Evolutionary conservation across 1,140 invertebrate species (phyloP).

Genomic region (Scylla paramamosain): DNA sequence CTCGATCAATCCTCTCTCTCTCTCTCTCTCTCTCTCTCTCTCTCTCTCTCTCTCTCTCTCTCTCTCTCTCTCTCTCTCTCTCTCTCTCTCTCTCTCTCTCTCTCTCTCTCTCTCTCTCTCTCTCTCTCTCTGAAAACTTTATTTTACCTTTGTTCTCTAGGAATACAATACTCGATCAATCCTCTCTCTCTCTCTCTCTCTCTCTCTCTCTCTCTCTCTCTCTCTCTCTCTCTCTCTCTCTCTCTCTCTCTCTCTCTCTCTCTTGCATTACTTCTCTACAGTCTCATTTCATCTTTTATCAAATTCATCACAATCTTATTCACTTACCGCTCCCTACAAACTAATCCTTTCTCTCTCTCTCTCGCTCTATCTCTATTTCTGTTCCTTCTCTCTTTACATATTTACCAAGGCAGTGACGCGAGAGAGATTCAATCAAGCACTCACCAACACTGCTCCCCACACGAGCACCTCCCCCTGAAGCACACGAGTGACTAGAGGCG

Average conservation of each 20-base stretch:
- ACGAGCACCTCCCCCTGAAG: too few species aligned
- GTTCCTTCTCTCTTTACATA: not conserved
- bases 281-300: not conserved
- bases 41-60: not conserved
- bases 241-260: not conserved
- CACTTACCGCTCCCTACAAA: not conserved
- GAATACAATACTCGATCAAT: too few species aligned
- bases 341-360: not conserved
- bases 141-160: too few species aligned
- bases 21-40: not conserved
- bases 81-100: not conserved
- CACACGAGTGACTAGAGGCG: too few species aligned
- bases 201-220: not conserved
- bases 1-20: not conserved
- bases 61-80: too few species aligned
- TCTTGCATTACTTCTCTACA: not conserved
- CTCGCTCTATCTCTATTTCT: not conserved
- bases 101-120: not conserved
- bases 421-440: too few species aligned
- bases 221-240: not conserved
- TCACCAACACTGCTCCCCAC: too few species aligned
- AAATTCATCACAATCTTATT: not conserved
- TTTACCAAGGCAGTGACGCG: too few species aligned
- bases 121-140: too few species aligned
- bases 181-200: slow-evolving; percentile 27